Base-by-base conservation (phyloP, 35 echinoderm and acorn worm genomes). In the Patiria miniata region DNA sequence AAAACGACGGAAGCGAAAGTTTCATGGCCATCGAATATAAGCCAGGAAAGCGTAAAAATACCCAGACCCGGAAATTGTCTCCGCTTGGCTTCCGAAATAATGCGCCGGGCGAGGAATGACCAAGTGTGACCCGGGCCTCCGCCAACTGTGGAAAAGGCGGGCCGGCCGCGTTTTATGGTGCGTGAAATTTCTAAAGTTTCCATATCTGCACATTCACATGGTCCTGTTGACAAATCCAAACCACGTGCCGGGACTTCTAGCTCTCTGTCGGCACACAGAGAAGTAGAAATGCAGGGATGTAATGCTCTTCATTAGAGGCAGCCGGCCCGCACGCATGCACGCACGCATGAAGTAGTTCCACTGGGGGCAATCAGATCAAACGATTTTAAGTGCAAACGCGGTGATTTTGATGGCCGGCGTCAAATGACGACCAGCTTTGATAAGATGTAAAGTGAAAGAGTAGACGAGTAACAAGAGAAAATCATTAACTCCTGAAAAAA, bases 321-420 rank as follows among this genome's bases (percentile, higher is more conserved):
- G 42, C 42, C n/a, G n/a, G 12, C 42, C 4, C 42, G 42, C 42
- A 47, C 42, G 42, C 42, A 47, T 12, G 42, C 42, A 47, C 42
- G 42, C 42, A 47, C 42, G 42, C 42, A 47, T 12, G 42, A 4
- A 12, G 42, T 12, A 47, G 22, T 15, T 73, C 23, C n/a, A 10
- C n/a, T 12, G 65, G 65, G 65, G 34, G 26, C 65, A 26, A 73
- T 73, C 65, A 73, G 65, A 73, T 73, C 65, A 73, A 73, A 73
- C 65, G 65, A 47, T 73, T 73, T 2, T 36, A 73, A 73, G 65
- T 73, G 65, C 65, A 73, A 73, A 73, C 65, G 65, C 65, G 65
- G 26, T 73, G 65, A 73, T 73, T 47, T 73, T 73, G 65, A 73
- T 73, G 29, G 34, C 23, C 42, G 34, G 26, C 65, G 26, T 73